Conservation (phyloP, 2,113 vertebrate genomes). For the Natator depressus region DNA sequence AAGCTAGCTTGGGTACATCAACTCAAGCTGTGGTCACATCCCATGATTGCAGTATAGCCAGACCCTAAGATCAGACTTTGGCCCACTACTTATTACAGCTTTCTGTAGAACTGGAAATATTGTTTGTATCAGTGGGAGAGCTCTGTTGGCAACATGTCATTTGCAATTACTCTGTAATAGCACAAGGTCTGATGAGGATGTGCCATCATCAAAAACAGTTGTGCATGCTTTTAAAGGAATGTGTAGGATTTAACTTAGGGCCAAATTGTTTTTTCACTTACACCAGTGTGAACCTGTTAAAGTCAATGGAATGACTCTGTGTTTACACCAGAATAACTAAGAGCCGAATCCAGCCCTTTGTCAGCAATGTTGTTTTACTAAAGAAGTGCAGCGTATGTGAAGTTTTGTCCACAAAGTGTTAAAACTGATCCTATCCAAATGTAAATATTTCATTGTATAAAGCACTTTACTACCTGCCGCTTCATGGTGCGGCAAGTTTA, state of each 20-base stretch:
- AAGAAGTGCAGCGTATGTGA: constrained; percentile 35
- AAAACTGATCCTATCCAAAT: constrained; percentile 53
- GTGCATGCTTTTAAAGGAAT: constrained; percentile 40
- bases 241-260: constrained; percentile 22
- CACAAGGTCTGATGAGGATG: background rate
- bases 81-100: background rate
- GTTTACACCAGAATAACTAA: accelerated
- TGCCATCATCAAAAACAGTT: background rate
- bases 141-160: background rate
- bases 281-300: background rate
- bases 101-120: constrained; percentile 12
- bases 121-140: background rate
- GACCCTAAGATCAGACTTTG: background rate
- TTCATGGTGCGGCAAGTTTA: constrained; percentile 51
- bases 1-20: background rate
- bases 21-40: background rate
- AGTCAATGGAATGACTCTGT: background rate
- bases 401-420: constrained; percentile 65
- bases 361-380: constrained; percentile 58
- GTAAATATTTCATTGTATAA: constrained; percentile 81
- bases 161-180: background rate
- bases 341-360: background rate
- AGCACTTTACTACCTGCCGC: constrained; percentile 89
- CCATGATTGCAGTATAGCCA: background rate
- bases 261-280: background rate